These are phyloP conservation scores for Raja brachyura DNA, from an alignment of 2,113 vertebrate genomes.

Conservation along the genomic window DNA sequence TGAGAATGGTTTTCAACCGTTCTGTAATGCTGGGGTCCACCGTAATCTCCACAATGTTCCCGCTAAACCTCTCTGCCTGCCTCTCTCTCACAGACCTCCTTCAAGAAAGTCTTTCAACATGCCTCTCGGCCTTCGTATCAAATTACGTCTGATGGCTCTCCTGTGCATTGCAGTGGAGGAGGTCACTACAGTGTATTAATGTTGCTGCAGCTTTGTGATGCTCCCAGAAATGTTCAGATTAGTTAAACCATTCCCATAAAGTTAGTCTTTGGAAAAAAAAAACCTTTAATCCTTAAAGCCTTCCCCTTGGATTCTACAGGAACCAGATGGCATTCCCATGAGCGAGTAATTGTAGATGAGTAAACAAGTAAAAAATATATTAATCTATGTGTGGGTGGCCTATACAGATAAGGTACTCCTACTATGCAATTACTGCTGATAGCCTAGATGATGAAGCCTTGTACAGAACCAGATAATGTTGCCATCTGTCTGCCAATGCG, in stretches of 20 bases:
- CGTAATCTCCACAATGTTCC: not conserved
- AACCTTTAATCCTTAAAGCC: not conserved
- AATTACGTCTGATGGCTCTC: not conserved
- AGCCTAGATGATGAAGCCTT: not conserved
- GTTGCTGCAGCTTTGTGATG: not conserved
- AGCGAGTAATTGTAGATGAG: too few relatives aligned
- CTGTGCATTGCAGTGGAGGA: not conserved
- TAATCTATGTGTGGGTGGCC: not conserved
- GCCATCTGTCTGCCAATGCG: not conserved
- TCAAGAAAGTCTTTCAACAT: not conserved
- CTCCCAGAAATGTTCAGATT: not conserved
- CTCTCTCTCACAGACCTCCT: not conserved
- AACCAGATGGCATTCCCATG: not conserved
- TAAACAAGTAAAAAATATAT: not conserved
- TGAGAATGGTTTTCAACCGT: too few relatives aligned
- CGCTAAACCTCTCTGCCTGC: not conserved
- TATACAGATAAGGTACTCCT: not conserved
- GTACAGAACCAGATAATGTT: not conserved
- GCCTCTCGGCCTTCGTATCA: not conserved
- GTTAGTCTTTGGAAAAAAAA: not conserved
- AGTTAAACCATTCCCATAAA: not conserved
- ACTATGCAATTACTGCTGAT: not conserved
- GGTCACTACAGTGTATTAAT: not conserved
- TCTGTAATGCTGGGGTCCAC: too few relatives aligned
- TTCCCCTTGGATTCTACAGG: not conserved